These are phyloP conservation scores for Caracal caracal DNA, from an alignment of 2,113 vertebrate genomes.

Conservation along the genomic window DNA sequence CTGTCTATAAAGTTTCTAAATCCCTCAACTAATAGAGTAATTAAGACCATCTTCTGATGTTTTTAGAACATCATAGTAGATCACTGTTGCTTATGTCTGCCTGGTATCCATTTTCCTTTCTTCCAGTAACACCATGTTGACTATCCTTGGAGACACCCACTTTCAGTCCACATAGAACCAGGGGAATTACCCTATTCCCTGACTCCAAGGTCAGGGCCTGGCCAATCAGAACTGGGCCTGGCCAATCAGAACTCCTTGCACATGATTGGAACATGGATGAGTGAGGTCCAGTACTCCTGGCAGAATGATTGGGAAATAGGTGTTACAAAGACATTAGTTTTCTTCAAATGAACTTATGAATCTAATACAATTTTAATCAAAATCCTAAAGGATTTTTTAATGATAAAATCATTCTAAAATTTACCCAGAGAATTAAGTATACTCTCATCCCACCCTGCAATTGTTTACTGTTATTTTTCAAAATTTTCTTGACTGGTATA, in stretches of 20 bases:
- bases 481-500: constrained; percentile 17
- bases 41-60: neutral
- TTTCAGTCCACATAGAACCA: neutral
- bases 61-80: neutral
- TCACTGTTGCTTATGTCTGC: neutral
- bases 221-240: neutral
- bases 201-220: neutral
- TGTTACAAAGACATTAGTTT: neutral
- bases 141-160: neutral
- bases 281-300: neutral
- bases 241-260: neutral
- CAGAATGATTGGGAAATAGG: neutral
- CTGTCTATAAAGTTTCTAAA: neutral
- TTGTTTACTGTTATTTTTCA: constrained; percentile 39
- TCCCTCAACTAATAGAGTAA: neutral
- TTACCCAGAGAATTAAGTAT: neutral
- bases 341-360: constrained; percentile 29
- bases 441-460: neutral
- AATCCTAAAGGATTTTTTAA: constrained; percentile 15
- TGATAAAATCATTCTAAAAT: constrained; percentile 26
- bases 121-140: neutral
- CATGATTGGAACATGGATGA: neutral
- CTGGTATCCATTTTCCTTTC: neutral
- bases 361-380: constrained; percentile 39
- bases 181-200: neutral